These are phyloP conservation scores for Magallana angulata DNA, from an alignment of 1,140 invertebrate species.

Conservation along the genomic window DNA sequence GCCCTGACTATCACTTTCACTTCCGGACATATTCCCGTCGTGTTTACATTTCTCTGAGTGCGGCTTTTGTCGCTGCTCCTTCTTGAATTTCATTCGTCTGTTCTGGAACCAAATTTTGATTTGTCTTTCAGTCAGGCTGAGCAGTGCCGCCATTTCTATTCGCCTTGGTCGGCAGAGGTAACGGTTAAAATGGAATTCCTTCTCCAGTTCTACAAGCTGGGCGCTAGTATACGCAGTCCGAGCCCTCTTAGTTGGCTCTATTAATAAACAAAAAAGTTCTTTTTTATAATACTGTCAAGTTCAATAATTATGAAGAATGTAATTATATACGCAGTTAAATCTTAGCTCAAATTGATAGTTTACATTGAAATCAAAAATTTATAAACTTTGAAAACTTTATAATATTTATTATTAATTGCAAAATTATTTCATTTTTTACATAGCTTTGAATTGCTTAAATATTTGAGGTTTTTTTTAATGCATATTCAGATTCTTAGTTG, in stretches of 20 bases:
- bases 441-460: no score
- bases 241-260: slow-evolving; percentile 71
- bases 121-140: slow-evolving; percentile 89
- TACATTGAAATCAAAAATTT: no score
- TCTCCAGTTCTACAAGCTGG: slow-evolving; percentile 97
- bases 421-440: no score
- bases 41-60: slow-evolving; percentile 85
- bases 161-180: slow-evolving; percentile 90
- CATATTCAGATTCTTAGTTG: no score
- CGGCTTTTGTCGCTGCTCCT: slow-evolving; percentile 90
- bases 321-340: no score
- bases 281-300: no score
- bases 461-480: no score
- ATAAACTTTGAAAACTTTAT: no score
- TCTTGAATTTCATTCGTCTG: slow-evolving; percentile 99
- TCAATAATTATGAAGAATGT: no score
- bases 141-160: slow-evolving; percentile 88
- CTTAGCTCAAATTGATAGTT: no score
- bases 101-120: slow-evolving; percentile 98
- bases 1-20: slow-evolving; percentile 67
- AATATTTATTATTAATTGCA: no score
- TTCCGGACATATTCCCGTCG: slow-evolving; percentile 62
- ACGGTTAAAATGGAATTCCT: slow-evolving; percentile 89
- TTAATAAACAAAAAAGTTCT: slow-evolving; percentile 28
- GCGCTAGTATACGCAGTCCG: slow-evolving; percentile 99